Conservation (phyloP, 2,113 vertebrate species). For the Myxocyprinus asiaticus region DNA sequence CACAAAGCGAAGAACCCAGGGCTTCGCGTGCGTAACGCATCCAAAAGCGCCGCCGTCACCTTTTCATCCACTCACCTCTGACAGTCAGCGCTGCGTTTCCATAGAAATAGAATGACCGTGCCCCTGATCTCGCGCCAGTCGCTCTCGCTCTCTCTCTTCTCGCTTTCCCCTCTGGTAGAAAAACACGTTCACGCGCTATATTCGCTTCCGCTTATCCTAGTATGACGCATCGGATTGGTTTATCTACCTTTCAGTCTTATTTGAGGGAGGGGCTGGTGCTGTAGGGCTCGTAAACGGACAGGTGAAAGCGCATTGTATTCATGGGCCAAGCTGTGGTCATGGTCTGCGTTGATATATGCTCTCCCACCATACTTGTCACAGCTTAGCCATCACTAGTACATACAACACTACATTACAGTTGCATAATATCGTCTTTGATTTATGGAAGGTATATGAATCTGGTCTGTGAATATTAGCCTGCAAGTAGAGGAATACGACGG, state of each 20-base stretch:
- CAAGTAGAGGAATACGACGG: neutral
- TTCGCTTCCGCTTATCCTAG: constrained; percentile 72
- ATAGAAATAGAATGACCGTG: constrained; percentile 37
- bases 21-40: constrained; percentile 26
- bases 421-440: too few species aligned
- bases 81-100: constrained; percentile 43
- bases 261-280: constrained; percentile 41
- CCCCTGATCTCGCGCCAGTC: constrained; percentile 30
- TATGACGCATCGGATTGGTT: constrained; percentile 73
- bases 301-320: constrained; percentile 32
- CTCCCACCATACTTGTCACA: too few species aligned
- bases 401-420: too few species aligned
- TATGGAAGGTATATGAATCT: too few species aligned
- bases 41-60: constrained; percentile 40
- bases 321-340: too few species aligned
- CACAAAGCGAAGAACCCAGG: constrained; percentile 2
- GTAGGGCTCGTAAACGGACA: constrained; percentile 18
- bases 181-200: constrained; percentile 40
- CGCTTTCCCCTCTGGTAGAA: constrained; percentile 26
- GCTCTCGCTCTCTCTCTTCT: constrained; percentile 28
- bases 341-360: too few species aligned
- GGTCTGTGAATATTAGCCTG: neutral
- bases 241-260: constrained; percentile 66
- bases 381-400: too few species aligned
- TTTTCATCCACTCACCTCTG: constrained; percentile 18